Percentiles rank a stretch among this genome's conserved stretches.
Conservation (phyloP, 1,140 invertebrate species). For the Aphelinus certus region DNA sequence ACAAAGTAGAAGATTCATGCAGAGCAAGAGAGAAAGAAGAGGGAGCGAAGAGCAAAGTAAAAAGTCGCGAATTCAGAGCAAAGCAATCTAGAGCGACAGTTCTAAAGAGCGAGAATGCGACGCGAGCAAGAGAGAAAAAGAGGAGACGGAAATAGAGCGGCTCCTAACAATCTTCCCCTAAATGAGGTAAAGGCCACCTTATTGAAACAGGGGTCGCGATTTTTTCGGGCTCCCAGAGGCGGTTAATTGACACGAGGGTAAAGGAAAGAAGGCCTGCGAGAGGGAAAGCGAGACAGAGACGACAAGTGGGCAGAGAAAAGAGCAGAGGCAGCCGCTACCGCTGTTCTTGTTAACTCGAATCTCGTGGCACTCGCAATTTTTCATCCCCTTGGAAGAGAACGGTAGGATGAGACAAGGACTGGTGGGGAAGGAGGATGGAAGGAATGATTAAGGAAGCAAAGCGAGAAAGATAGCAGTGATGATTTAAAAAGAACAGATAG, state of each 20-base stretch:
- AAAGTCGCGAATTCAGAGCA: constrained; percentile 58
- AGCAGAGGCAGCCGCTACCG: constrained; percentile 21
- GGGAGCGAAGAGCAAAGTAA: constrained; percentile 36
- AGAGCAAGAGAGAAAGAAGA: background rate
- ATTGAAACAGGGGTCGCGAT: constrained; percentile 67
- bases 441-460: background rate
- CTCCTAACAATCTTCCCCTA: constrained; percentile 63
- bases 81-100: constrained; percentile 62
- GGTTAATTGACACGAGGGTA: constrained; percentile 65
- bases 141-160: constrained; percentile 12
- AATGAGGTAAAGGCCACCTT: constrained; percentile 67
- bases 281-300: constrained; percentile 46
- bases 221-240: constrained; percentile 58
- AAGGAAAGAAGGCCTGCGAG: constrained; percentile 32
- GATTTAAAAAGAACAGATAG: no score
- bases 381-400: constrained; percentile 54
- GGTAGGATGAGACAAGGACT: background rate
- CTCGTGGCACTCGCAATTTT: constrained; percentile 60
- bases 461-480: no score
- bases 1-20: background rate
- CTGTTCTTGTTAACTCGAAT: constrained; percentile 66
- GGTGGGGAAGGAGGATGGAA: background rate
- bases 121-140: background rate
- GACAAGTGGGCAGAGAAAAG: constrained; percentile 25
- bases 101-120: constrained; percentile 49